Base-by-base conservation (phyloP, 2,113 vertebrate genomes). In the Peromyscus polionotus region DNA sequence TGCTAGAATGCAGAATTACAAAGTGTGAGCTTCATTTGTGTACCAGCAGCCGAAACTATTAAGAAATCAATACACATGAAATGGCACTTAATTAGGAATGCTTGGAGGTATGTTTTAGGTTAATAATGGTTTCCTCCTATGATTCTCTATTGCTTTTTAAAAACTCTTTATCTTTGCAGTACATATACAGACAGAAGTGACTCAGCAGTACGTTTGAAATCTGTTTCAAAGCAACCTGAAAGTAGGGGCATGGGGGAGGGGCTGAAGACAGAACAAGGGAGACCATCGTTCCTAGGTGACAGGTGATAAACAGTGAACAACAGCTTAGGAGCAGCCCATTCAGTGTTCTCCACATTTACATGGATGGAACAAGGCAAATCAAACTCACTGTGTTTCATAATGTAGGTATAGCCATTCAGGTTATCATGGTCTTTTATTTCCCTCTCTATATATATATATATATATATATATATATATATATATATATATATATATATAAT, bases 181-280 rank as follows among this genome's bases (percentile, higher is more conserved):
- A 57, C 17, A 72, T 20, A 76, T 67, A 80, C 4, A 36, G 57
- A 90, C 85, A 67, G 61, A 85, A 86, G 80, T 48, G 39, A 72
- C 14, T 91, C 17, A 91, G 31, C 14, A 84, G 39, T 17, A 73
- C 75, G 4, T 83, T 39, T 93, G 31, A 95, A 91, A 75, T 76
- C 26, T 90, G 26, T 54, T 83, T 94, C 89, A 83, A 54, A 89
- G 79, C 92, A 80, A 85, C 68, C 48, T 57, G 26, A 70, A 39
- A 42, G 42, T 45, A 14, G 26, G 22, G 10, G 14, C 33, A n/a
- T 24, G 31, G 17, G 8, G 17, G 11, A 59, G 4, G 19, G 2
- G 36, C 8, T n/a, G 31, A 73, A 31, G 36, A 90, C 39, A n/a
- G 70, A 90, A 81, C 59, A 86, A 90, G 57, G 42, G 65, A 45